Evolutionary conservation across 2,888 invertebrate genomes (phyloP).

Genomic region (Netelia melanura): DNA sequence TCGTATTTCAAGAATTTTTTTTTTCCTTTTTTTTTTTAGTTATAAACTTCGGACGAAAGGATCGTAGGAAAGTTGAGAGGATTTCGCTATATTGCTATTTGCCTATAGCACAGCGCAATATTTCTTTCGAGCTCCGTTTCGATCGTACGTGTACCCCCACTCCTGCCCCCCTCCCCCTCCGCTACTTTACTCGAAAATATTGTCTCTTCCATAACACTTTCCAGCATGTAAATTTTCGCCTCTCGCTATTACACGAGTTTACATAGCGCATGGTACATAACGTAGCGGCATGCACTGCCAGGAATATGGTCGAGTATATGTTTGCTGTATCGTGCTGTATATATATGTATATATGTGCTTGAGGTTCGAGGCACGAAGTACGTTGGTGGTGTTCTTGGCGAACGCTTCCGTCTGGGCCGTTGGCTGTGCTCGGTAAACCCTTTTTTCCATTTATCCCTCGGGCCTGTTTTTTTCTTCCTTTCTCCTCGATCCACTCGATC

Average conservation of each 20-base stretch:
- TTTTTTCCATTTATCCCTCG: slow-evolving; percentile 13
- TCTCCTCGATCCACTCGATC: slow-evolving; percentile 18
- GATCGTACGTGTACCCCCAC: not conserved
- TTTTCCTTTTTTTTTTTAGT: too few species aligned
- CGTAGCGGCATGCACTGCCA: not conserved
- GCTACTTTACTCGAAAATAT: not conserved
- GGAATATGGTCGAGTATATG: slow-evolving; percentile 8
- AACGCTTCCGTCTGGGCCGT: slow-evolving; percentile 38
- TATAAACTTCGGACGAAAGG: not conserved
- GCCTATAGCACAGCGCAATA: not conserved
- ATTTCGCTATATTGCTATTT: not conserved
- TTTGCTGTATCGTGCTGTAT: not conserved
- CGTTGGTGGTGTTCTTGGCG: slow-evolving; percentile 56
- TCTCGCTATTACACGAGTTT: slow-evolving; percentile 15
- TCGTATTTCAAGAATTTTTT: not conserved
- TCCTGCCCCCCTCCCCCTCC: not conserved
- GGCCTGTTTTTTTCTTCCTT: slow-evolving; percentile 1
- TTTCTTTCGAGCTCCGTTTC: not conserved
- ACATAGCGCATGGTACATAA: not conserved
- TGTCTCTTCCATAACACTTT: slow-evolving; percentile 3
- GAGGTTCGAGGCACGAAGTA: slow-evolving; percentile 36
- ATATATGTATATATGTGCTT: slow-evolving; percentile 25
- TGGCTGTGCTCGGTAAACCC: slow-evolving; percentile 42
- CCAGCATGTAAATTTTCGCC: slow-evolving; percentile 19
- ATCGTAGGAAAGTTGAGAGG: not conserved